Evolutionary conservation across 2,888 invertebrate genomes (phyloP).

Genomic region (Agrotis puta): DNA sequence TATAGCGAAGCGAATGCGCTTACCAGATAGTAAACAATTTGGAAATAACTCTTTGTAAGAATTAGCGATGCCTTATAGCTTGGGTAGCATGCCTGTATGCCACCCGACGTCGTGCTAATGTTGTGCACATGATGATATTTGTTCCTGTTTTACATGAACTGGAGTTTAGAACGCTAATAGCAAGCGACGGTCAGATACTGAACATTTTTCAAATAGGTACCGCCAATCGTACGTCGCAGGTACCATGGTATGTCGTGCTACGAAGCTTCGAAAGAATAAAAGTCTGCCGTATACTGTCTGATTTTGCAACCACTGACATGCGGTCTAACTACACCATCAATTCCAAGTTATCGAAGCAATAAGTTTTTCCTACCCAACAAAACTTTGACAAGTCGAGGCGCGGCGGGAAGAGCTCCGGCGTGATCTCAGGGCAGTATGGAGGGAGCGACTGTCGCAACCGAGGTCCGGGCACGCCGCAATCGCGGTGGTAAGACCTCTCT

Average conservation of each 20-base stretch:
- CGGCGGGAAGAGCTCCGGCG: no score
- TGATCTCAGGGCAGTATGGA: no score
- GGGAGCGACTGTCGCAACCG: no score
- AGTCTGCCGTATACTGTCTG: no score
- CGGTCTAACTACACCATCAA: not conserved
- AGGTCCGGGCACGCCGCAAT: no score
- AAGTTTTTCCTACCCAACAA: constrained; percentile 27
- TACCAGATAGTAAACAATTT: constrained; percentile 63
- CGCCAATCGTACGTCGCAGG: not conserved
- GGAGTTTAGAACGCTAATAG: constrained; percentile 74
- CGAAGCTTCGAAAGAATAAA: not conserved
- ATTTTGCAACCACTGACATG: not conserved
- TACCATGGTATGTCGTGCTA: not conserved
- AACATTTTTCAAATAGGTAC: not conserved
- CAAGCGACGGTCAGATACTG: constrained; percentile 61
- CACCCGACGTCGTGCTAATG: constrained; percentile 54
- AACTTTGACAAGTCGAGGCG: no score
- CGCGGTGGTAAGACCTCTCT: no score
- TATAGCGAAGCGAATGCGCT: constrained; percentile 63
- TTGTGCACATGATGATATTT: constrained; percentile 70
- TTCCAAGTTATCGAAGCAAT: constrained; percentile 20
- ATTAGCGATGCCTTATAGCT: constrained; percentile 53
- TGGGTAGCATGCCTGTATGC: constrained; percentile 73
- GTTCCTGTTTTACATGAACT: constrained; percentile 69
- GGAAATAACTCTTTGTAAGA: constrained; percentile 65